Evolutionary conservation across 37 sponge, comb jelly and placozoan genomes (phyloP).

Genomic region (Chondrilla cf. caribensis): DNA sequence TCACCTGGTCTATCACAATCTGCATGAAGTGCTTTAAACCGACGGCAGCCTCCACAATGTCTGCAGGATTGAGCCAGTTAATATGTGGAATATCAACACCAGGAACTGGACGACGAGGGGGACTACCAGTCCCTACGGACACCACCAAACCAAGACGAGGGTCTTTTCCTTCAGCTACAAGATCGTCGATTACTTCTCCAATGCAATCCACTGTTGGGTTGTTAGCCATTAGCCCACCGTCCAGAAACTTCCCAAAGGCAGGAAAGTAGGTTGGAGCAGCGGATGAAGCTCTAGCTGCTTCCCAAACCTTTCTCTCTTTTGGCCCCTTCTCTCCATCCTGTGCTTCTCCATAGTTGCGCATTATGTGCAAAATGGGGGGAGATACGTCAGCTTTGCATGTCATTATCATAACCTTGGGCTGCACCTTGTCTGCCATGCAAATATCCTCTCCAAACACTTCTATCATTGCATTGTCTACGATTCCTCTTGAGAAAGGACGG

Average conservation of each 20-base stretch:
- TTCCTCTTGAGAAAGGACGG: neutral
- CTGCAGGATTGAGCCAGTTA: neutral
- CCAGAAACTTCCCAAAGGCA: slow-evolving; percentile 41
- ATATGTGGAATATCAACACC: neutral
- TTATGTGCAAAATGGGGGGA: slow-evolving; percentile 44
- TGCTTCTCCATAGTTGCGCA: slow-evolving; percentile 42
- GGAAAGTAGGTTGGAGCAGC: slow-evolving; percentile 68
- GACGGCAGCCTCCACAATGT: neutral
- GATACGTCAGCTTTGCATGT: slow-evolving; percentile 28
- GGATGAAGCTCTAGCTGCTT: slow-evolving; percentile 40
- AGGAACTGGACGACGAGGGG: neutral
- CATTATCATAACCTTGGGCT: slow-evolving; percentile 34
- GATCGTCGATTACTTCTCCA: slow-evolving; percentile 34
- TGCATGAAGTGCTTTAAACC: slow-evolving; percentile 3
- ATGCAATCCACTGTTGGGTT: slow-evolving; percentile 49
- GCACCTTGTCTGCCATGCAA: slow-evolving; percentile 11
- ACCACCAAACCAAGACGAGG: slow-evolving; percentile 26
- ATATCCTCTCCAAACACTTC: slow-evolving; percentile 23
- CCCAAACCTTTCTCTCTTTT: slow-evolving; percentile 50
- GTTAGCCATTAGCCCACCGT: slow-evolving; percentile 66
- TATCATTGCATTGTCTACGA: neutral
- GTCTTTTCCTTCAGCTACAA: too few relatives aligned
- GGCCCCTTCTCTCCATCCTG: slow-evolving; percentile 19
- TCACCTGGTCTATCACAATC: slow-evolving; percentile 28
- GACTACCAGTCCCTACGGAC: slow-evolving; percentile 26